phyloP scores from a whole-genome alignment of 2,888 invertebrate species.

The Notocelia uddmanniana region DNA sequence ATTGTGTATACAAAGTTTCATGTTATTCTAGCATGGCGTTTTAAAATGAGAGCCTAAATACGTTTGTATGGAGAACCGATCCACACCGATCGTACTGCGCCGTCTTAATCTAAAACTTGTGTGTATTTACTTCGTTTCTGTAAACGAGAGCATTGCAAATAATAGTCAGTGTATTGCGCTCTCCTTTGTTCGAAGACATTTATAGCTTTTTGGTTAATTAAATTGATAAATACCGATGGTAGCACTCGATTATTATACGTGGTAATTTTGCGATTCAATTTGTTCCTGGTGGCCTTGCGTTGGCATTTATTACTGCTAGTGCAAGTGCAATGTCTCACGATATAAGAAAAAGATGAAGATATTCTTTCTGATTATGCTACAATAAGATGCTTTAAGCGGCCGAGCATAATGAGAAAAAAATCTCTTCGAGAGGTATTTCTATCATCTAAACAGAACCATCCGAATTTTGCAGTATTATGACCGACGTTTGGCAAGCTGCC shows the following conservation, averaged over 20 bases:
- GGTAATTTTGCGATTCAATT: not conserved
- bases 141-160: too few species aligned
- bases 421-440: not conserved
- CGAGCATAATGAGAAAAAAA: not conserved
- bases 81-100: too few species aligned
- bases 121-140: too few species aligned
- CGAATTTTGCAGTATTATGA: not conserved
- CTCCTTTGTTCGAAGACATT: constrained; percentile 17
- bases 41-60: too few species aligned
- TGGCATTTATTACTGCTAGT: constrained; percentile 13
- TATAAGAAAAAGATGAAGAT: too few species aligned
- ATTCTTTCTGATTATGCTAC: too few species aligned
- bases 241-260: not conserved
- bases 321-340: constrained; percentile 29
- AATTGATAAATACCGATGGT: constrained; percentile 1
- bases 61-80: too few species aligned
- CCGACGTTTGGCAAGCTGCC: not conserved
- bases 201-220: not conserved
- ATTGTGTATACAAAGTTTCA: too few species aligned
- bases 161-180: not conserved
- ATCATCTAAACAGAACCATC: not conserved
- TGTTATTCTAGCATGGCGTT: too few species aligned
- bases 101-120: too few species aligned
- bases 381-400: too few species aligned
- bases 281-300: constrained; percentile 36